Base-by-base conservation (phyloP, 1,140 invertebrate species). In the Brachionus koreanus region DNA sequence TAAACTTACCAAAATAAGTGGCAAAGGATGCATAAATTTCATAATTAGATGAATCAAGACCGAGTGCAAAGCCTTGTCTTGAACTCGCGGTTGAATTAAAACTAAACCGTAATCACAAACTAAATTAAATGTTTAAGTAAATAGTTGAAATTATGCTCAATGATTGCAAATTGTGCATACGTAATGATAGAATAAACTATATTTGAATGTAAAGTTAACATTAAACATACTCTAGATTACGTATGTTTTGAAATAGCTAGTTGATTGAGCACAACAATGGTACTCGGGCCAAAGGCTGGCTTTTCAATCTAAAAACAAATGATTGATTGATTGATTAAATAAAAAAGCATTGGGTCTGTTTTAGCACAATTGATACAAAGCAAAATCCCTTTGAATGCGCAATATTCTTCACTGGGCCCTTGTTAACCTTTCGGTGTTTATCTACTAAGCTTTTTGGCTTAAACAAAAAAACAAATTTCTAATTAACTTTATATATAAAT, bases 1-100 rank as follows among this genome's bases (percentile, higher is more conserved):
- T n/a, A n/a, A 6, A 69, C 35, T 69, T 69, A 69, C 65, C 37
- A 69, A 39, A 16, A 69, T n/a, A 7, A 69, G 37, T 69, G 65
- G 37, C 33, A 69, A 39, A 16, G 33, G 37, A 69, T 39, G 12
- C 9, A 19, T 39, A 69, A 69, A 69, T 69, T 69, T 35, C 65
- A 69, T 69, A 69, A 69, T 69, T 69, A 16, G 13, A 69, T 42
- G 2, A 57, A 39, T 39, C 65, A 69, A 69, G n/a, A 65, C n/a
- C 63, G 63, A 65, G 63, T 65, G 10, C 12, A 65, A 9, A 23
- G 49, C 49, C 49, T 16, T 23, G n/a, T 57, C 49, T 57, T 57
- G 49, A 57, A 57, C 43, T 49, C 13, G 43, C 49, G 49, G 16
- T 57, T 57, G 49, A 57, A 57, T 57, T 7, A 57, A 57, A 57